Conservation (phyloP, 2,888 invertebrate genomes). For the Brachyptera risi region DNA sequence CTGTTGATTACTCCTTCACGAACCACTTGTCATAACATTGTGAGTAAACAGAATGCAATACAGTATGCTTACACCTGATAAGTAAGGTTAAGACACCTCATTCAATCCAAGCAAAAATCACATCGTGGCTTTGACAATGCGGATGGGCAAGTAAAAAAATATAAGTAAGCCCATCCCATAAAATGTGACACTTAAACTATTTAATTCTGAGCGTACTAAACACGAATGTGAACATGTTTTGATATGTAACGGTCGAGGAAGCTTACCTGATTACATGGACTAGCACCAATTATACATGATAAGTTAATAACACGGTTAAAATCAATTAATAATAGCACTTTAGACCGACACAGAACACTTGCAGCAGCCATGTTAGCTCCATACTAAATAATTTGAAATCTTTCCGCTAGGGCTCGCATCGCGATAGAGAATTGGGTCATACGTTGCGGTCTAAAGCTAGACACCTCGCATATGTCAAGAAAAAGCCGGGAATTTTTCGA, state of each 20-base stretch:
- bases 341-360: conserved; percentile 32
- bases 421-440: too few species aligned
- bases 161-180: conserved; percentile 1
- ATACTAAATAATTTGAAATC: not conserved
- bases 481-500: too few species aligned
- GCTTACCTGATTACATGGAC: conserved; percentile 32
- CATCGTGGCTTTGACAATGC: conserved; percentile 17
- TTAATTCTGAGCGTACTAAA: not conserved
- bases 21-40: too few species aligned
- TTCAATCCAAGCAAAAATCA: too few species aligned
- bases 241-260: not conserved
- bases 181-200: not conserved
- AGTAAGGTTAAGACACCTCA: too few species aligned
- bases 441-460: too few species aligned
- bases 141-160: not conserved
- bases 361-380: conserved; percentile 31
- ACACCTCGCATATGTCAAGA: too few species aligned
- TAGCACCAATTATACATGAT: conserved; percentile 31
- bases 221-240: not conserved
- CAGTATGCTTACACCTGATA: too few species aligned
- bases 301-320: conserved; percentile 32
- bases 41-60: too few species aligned
- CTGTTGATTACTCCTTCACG: too few species aligned
- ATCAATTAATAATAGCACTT: conserved; percentile 33
- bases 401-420: not conserved